phyloP scores from a whole-genome alignment of 2,113 vertebrate genomes.

The Rhipidura dahli region DNA sequence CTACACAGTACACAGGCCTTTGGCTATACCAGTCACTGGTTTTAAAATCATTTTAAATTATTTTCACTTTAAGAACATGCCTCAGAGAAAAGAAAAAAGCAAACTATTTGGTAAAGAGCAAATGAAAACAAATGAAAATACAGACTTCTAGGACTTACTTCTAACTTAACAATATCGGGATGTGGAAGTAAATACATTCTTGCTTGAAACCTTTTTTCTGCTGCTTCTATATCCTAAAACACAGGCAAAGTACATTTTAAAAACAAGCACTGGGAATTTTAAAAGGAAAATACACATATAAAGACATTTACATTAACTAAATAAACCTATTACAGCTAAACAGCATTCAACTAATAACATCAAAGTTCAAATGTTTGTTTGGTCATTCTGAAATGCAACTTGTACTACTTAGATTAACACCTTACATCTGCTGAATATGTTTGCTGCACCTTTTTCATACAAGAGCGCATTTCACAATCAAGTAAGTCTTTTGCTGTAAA shows the following conservation, averaged over 20 bases:
- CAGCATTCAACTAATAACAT: not conserved
- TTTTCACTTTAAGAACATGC: constrained; percentile 65
- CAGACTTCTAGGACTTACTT: constrained; percentile 75
- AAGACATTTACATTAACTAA: not conserved
- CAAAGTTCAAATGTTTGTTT: not conserved
- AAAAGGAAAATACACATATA: not conserved
- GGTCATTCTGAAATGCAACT: not conserved
- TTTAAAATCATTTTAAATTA: constrained; percentile 72
- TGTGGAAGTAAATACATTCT: constrained; percentile 44
- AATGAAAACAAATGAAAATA: constrained; percentile 26
- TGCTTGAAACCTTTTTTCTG: constrained; percentile 74
- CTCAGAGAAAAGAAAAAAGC: not conserved
- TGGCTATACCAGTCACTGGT: constrained; percentile 65
- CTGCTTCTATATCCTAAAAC: constrained; percentile 79
- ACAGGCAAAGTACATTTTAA: constrained; percentile 34
- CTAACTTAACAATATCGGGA: constrained; percentile 71
- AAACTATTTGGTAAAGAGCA: constrained; percentile 54
- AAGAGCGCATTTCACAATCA: not conserved
- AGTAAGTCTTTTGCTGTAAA: not conserved
- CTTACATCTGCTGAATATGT: not conserved
- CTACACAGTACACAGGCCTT: constrained; percentile 44
- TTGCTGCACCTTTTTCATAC: not conserved
- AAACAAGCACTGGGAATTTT: not conserved
- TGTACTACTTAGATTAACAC: not conserved
- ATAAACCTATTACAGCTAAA: not conserved